phyloP scores from a whole-genome alignment of 2,797 vertebrate genomes.

The Anabacerthia variegaticeps region DNA sequence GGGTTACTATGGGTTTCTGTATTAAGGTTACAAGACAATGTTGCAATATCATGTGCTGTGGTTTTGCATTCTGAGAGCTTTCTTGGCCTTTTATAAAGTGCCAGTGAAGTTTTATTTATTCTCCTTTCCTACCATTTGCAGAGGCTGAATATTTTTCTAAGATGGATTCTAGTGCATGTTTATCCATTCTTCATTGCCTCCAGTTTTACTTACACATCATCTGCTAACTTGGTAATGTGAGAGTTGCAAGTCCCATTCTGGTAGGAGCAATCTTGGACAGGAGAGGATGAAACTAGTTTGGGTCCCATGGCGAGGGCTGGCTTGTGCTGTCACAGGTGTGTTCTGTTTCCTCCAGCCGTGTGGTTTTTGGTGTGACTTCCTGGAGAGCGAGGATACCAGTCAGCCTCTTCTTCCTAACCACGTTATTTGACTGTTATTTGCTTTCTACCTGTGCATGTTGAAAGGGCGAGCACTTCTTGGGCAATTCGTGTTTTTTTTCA shows the following conservation, averaged over 20 bases:
- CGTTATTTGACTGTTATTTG: background rate
- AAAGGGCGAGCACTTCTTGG: background rate
- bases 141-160: background rate
- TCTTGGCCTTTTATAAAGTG: background rate
- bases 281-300: background rate
- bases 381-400: background rate
- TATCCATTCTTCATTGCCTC: background rate
- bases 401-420: background rate
- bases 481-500: background rate
- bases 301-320: accelerated
- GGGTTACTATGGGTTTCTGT: background rate
- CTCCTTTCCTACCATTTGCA: background rate
- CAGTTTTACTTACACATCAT: background rate
- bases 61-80: background rate
- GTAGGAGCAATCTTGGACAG: background rate
- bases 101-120: background rate
- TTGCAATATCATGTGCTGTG: background rate
- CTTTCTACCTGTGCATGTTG: background rate
- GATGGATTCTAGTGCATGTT: background rate
- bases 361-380: background rate
- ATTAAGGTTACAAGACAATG: background rate
- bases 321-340: background rate
- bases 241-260: background rate
- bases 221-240: background rate
- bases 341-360: background rate